Evolutionary conservation across 2,113 vertebrate species (phyloP).

Genomic region (Chrysochloris asiatica): DNA sequence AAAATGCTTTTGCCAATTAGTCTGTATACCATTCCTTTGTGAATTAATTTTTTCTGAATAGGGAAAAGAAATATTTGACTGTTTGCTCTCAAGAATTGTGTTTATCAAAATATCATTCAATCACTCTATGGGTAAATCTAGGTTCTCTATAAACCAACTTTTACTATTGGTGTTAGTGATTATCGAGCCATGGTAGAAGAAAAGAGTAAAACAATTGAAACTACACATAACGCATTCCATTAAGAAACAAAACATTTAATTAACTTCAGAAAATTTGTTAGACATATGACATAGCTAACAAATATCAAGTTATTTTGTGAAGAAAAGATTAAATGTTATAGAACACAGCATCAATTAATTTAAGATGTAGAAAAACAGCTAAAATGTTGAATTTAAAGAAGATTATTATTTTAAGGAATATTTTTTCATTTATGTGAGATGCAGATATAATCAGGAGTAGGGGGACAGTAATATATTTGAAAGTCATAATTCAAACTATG

Average conservation of each 20-base stretch:
- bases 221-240: neutral
- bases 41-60: constrained; percentile 47
- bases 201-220: neutral
- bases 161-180: constrained; percentile 3
- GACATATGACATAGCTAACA: neutral
- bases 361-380: neutral
- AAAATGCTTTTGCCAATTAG: constrained; percentile 21
- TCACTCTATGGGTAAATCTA: constrained; percentile 6
- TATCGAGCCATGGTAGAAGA: neutral
- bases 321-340: neutral
- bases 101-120: constrained; percentile 28
- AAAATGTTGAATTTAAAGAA: neutral
- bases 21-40: neutral
- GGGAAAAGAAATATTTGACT: neutral
- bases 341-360: neutral
- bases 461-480: neutral
- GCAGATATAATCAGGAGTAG: neutral
- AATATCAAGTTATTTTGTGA: neutral
- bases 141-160: constrained; percentile 9
- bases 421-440: neutral
- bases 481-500: neutral
- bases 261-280: constrained; percentile 19
- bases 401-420: neutral
- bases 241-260: constrained; percentile 45
- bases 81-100: constrained; percentile 1